Conservation (phyloP, 2,888 invertebrate species). For the Drosophila ochracea region DNA sequence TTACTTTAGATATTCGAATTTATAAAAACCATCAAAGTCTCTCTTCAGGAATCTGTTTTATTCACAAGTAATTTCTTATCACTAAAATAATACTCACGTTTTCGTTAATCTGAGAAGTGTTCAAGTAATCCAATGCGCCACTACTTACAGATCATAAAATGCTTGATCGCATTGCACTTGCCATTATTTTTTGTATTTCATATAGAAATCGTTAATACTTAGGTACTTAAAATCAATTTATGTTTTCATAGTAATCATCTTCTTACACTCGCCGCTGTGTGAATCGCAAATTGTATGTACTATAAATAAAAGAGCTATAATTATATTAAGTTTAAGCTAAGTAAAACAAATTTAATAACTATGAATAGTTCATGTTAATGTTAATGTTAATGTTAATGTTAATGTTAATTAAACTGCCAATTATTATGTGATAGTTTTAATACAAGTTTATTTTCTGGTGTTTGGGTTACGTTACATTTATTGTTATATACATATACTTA, state of each 20-base stretch:
- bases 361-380: slow-evolving; percentile 43
- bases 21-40: slow-evolving; percentile 16
- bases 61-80: slow-evolving; percentile 14
- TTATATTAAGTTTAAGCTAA: slow-evolving; percentile 28
- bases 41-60: slow-evolving; percentile 23
- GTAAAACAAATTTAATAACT: slow-evolving; percentile 50
- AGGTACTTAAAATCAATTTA: slow-evolving; percentile 8
- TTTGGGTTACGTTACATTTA: slow-evolving; percentile 69
- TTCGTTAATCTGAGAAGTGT: slow-evolving; percentile 41
- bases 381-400: slow-evolving; percentile 64
- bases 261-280: slow-evolving; percentile 39
- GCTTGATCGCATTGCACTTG: slow-evolving; percentile 71
- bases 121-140: slow-evolving; percentile 33
- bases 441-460: slow-evolving; percentile 65
- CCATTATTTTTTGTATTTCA: slow-evolving; percentile 73
- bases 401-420: slow-evolving; percentile 81
- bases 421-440: slow-evolving; percentile 82
- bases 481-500: slow-evolving; percentile 62
- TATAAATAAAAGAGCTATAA: slow-evolving; percentile 32
- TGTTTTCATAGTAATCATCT: slow-evolving; percentile 15
- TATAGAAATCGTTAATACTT: slow-evolving; percentile 30
- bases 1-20: slow-evolving; percentile 26
- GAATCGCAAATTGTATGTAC: slow-evolving; percentile 42
- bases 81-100: slow-evolving; percentile 27
- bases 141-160: slow-evolving; percentile 38